phyloP scores from a whole-genome alignment of 2,797 vertebrate genomes.

The Amphiprion clarkii region DNA sequence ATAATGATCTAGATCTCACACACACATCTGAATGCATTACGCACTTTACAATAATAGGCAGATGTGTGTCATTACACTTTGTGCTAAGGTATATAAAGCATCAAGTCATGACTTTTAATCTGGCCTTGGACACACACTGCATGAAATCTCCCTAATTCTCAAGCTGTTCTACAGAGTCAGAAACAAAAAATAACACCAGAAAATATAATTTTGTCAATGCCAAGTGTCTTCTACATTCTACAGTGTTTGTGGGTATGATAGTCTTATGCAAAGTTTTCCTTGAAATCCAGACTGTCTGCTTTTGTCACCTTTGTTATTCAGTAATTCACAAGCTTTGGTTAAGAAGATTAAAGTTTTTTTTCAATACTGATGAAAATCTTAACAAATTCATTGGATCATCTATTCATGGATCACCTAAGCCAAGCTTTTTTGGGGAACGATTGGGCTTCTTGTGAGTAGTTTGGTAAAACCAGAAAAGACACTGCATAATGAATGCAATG shows the following conservation, averaged over 20 bases:
- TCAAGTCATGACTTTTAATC: conserved; percentile 13
- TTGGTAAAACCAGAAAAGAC: conserved; percentile 7
- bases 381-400: neutral
- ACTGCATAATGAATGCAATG: neutral
- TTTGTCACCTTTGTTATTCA: conserved; percentile 1
- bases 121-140: neutral
- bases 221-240: neutral
- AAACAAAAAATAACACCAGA: neutral
- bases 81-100: conserved; percentile 22
- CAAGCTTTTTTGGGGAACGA: neutral
- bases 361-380: neutral
- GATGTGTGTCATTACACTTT: conserved; percentile 38
- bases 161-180: neutral
- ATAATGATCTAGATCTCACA: conserved; percentile 52
- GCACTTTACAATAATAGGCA: conserved; percentile 38
- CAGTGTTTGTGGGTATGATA: neutral
- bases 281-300: neutral
- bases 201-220: neutral
- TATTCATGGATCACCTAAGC: neutral
- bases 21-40: conserved; percentile 16
- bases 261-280: neutral
- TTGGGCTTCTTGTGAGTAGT: neutral
- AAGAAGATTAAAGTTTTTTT: conserved; percentile 14
- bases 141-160: neutral
- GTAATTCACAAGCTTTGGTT: conserved; percentile 6